These are phyloP conservation scores for Tupiocoris notatus DNA, from an alignment of 2,888 invertebrate species.

Conservation along the genomic window DNA sequence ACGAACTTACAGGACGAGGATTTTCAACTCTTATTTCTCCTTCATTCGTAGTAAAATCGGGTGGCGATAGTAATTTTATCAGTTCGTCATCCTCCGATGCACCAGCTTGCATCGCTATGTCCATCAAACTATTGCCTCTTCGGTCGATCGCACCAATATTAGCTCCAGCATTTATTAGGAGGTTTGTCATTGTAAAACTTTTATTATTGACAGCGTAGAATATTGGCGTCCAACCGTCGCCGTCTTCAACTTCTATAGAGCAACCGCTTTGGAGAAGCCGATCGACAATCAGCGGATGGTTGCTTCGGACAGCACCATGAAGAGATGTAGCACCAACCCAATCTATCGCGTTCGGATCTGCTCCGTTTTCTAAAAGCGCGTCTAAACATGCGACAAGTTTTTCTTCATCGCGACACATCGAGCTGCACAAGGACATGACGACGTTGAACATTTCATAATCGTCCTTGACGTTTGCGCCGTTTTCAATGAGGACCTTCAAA, in stretches of 20 bases:
- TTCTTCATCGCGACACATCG: constrained; percentile 42
- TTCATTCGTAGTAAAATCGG: too few species aligned
- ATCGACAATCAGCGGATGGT: constrained; percentile 42
- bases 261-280: constrained; percentile 45
- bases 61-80: neutral
- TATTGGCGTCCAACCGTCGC: constrained; percentile 49
- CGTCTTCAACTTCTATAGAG: constrained; percentile 47
- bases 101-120: neutral
- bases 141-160: constrained; percentile 46
- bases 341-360: constrained; percentile 46
- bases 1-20: neutral
- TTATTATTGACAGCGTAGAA: constrained; percentile 48
- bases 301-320: constrained; percentile 46
- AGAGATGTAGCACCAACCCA: constrained; percentile 36
- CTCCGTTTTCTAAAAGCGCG: constrained; percentile 46
- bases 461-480: constrained; percentile 47
- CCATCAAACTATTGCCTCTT: constrained; percentile 39
- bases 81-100: neutral
- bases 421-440: constrained; percentile 48
- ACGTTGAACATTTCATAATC: constrained; percentile 47
- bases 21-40: neutral
- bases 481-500: constrained; percentile 43
- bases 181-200: constrained; percentile 39
- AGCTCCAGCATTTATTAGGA: constrained; percentile 47
- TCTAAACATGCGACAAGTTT: constrained; percentile 46